Conservation (phyloP, 2,888 invertebrate species). For the Melangyna quadrimaculata region DNA sequence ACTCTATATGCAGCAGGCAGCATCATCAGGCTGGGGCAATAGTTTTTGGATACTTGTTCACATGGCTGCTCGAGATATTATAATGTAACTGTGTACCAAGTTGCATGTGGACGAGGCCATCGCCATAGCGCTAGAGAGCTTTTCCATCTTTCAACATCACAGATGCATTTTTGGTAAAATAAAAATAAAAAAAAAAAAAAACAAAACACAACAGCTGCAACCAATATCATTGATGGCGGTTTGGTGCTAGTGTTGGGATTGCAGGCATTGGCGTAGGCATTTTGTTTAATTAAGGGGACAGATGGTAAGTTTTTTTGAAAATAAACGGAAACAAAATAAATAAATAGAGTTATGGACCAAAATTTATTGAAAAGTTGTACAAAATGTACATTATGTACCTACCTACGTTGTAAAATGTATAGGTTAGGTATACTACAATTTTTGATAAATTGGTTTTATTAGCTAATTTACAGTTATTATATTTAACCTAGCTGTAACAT, state of each 20-base stretch:
- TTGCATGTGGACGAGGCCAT: constrained; percentile 53
- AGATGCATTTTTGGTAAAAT: constrained; percentile 55
- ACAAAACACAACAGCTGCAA: constrained; percentile 53
- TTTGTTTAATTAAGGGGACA: not conserved
- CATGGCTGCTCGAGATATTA: constrained; percentile 68
- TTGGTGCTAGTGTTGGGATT: not conserved
- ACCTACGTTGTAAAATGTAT: too few relatives aligned
- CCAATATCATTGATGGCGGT: constrained; percentile 25
- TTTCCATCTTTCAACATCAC: constrained; percentile 49
- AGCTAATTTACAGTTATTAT: too few relatives aligned
- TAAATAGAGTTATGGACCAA: too few relatives aligned
- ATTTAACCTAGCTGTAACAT: too few relatives aligned
- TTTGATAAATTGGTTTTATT: too few relatives aligned
- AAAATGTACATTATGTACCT: too few relatives aligned
- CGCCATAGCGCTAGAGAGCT: constrained; percentile 43
- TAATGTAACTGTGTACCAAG: constrained; percentile 66
- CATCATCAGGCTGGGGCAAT: constrained; percentile 43
- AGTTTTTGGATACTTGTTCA: constrained; percentile 63
- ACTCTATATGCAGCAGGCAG: constrained; percentile 29
- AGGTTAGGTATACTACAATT: too few relatives aligned
- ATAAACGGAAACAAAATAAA: too few relatives aligned
- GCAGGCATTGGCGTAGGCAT: not conserved
- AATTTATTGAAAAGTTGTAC: too few relatives aligned
- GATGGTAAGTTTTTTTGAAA: not conserved
- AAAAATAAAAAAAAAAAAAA: constrained; percentile 8